A percentile compares a stretch with the other conserved stretches of the same genome.
Evolutionary conservation across 2,888 invertebrate species (phyloP).

Genomic region (Galerucella nymphaeae): DNA sequence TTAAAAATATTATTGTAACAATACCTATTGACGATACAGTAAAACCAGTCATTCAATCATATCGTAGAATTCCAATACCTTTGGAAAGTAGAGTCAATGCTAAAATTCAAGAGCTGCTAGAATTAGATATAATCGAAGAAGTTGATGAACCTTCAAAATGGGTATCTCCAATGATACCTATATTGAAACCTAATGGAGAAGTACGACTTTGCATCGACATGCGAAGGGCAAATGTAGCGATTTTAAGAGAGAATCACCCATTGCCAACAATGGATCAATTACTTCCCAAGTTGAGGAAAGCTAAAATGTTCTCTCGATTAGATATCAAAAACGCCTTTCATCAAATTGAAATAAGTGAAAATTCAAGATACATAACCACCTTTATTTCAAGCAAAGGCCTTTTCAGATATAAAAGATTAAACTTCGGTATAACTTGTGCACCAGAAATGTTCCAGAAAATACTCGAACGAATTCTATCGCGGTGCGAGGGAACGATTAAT

Average conservation of each 20-base stretch:
- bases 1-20: conserved; percentile 42
- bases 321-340: conserved; percentile 24
- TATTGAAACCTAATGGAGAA: conserved; percentile 47
- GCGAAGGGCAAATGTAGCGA: conserved; percentile 55
- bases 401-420: conserved; percentile 20
- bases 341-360: conserved; percentile 14
- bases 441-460: too few relatives aligned
- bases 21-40: conserved; percentile 40
- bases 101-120: conserved; percentile 44
- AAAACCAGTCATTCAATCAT: conserved; percentile 43
- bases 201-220: conserved; percentile 58
- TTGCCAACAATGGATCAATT: conserved; percentile 49
- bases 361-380: conserved; percentile 21
- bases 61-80: conserved; percentile 41
- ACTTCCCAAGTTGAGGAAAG: conserved; percentile 47
- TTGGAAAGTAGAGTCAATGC: conserved; percentile 37
- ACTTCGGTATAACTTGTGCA: too few relatives aligned
- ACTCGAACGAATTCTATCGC: too few relatives aligned
- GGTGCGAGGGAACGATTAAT: background rate
- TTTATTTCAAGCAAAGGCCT: conserved; percentile 26
- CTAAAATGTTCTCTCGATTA: conserved; percentile 40
- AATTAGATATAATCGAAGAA: conserved; percentile 55
- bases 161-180: conserved; percentile 57
- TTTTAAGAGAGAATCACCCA: conserved; percentile 49
- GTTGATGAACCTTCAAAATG: conserved; percentile 55